A percentile compares a stretch with the other conserved stretches of the same genome.
phyloP scores from a whole-genome alignment of 2,888 invertebrate species.

The Meloe dianella region DNA sequence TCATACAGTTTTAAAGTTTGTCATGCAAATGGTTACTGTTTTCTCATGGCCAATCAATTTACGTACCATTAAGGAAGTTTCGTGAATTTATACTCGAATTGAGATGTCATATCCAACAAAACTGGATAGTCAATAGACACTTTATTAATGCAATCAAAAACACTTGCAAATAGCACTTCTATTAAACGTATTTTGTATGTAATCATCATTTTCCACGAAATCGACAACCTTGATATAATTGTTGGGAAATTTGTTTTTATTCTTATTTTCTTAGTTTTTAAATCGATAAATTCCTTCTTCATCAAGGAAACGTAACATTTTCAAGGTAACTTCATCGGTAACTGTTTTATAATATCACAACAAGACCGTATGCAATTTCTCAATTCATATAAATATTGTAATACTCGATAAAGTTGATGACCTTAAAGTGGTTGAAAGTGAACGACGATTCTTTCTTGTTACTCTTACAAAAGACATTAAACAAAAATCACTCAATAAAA shows the following conservation, averaged over 20 bases:
- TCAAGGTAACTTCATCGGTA: slow-evolving; percentile 4
- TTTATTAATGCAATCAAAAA: too few species aligned
- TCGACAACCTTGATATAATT: slow-evolving; percentile 4
- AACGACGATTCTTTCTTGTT: slow-evolving; percentile 11
- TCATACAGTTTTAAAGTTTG: not conserved
- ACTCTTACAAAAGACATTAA: slow-evolving; percentile 7
- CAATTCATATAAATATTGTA: slow-evolving; percentile 2
- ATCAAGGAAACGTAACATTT: slow-evolving; percentile 2
- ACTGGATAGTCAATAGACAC: too few species aligned
- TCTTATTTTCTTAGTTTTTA: not conserved
- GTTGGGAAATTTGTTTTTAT: not conserved
- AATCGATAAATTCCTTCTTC: not conserved
- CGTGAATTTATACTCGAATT: not conserved
- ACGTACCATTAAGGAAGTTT: not conserved
- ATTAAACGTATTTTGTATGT: too few species aligned
- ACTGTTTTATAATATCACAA: not conserved
- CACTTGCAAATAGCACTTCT: too few species aligned
- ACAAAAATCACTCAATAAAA: slow-evolving; percentile 2
- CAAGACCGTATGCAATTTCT: not conserved
- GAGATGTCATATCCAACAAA: not conserved
- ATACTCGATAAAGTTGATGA: slow-evolving; percentile 8
- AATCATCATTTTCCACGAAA: not conserved
- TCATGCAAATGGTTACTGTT: not conserved
- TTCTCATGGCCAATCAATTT: not conserved
- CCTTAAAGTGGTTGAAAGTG: slow-evolving; percentile 12